Conservation (phyloP, 92 coral and sea anemone species). For the Blastomussa wellsi region DNA sequence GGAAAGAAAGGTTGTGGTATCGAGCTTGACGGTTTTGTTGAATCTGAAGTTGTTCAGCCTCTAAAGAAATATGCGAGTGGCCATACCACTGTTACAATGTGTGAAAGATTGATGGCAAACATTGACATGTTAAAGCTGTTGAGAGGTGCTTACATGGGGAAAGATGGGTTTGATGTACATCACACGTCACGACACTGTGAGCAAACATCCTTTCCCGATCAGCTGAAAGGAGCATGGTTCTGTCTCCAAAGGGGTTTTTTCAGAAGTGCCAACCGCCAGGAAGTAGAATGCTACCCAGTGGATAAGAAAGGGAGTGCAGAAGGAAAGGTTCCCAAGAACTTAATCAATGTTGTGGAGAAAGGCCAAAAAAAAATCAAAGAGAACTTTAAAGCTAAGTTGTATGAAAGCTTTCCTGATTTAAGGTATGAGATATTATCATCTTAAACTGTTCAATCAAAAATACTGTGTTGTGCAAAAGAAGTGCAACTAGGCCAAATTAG, state of each 20-base stretch:
- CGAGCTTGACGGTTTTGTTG: slow-evolving; percentile 54
- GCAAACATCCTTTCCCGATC: slow-evolving; percentile 48
- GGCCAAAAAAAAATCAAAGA: slow-evolving; percentile 5
- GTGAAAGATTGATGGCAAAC: slow-evolving; percentile 50
- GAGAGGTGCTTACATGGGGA: slow-evolving; percentile 39
- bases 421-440: slow-evolving; percentile 17
- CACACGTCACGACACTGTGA: slow-evolving; percentile 38
- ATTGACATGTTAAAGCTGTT: slow-evolving; percentile 37
- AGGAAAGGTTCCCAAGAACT: slow-evolving; percentile 14
- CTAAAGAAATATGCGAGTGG: slow-evolving; percentile 34
- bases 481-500: too few relatives aligned
- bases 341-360: slow-evolving; percentile 19
- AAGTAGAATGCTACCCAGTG: slow-evolving; percentile 33
- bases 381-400: slow-evolving; percentile 34
- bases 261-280: slow-evolving; percentile 9
- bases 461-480: too few relatives aligned
- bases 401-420: slow-evolving; percentile 27
- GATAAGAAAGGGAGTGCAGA: slow-evolving; percentile 13
- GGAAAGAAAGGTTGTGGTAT: slow-evolving; percentile 38
- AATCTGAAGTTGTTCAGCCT: slow-evolving; percentile 57
- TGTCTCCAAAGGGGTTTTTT: slow-evolving; percentile 44
- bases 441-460: too few relatives aligned
- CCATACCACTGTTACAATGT: slow-evolving; percentile 61
- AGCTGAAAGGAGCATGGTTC: slow-evolving; percentile 68
- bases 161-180: slow-evolving; percentile 52